Evolutionary conservation across 2,888 invertebrate genomes (phyloP).

Genomic region (Microctonus aethiopoides): DNA sequence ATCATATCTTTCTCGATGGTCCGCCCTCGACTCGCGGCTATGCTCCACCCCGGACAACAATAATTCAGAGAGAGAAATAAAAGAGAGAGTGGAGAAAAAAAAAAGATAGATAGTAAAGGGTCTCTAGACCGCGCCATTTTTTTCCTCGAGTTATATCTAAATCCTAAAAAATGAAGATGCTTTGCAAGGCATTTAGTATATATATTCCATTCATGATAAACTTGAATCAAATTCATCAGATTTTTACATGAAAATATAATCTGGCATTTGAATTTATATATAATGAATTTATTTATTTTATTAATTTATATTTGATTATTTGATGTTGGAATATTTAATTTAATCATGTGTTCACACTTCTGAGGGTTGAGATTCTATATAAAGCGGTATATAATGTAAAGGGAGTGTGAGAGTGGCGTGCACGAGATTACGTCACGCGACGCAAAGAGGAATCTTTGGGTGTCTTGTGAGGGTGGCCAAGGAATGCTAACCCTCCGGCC

Average conservation of each 20-base stretch:
- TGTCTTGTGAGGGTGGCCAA: slow-evolving; percentile 60
- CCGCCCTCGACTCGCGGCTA: slow-evolving; percentile 55
- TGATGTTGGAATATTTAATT: not conserved
- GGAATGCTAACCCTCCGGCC: slow-evolving; percentile 66
- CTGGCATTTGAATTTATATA: no score
- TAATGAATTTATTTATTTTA: not conserved
- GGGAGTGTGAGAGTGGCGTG: slow-evolving; percentile 4
- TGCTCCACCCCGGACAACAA: slow-evolving; percentile 59
- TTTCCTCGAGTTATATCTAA: slow-evolving; percentile 1
- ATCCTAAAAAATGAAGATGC: slow-evolving; percentile 25
- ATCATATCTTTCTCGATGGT: slow-evolving; percentile 60
- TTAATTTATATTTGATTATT: not conserved
- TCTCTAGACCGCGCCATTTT: slow-evolving; percentile 12
- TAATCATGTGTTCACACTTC: not conserved
- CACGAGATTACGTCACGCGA: slow-evolving; percentile 49
- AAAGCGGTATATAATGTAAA: not conserved
- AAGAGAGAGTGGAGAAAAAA: slow-evolving; percentile 25
- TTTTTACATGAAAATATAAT: no score
- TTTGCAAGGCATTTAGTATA: slow-evolving; percentile 5
- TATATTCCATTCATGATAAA: not conserved
- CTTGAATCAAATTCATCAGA: no score
- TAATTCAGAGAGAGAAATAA: slow-evolving; percentile 50
- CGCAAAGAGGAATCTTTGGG: slow-evolving; percentile 61
- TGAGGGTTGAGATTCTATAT: slow-evolving; percentile 19
- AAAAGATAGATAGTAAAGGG: not conserved